Evolutionary conservation across 2,888 invertebrate species (phyloP), one percentile per base, ranked within the genome.

Genomic region (Mongoloraphidia duomilia): DNA sequence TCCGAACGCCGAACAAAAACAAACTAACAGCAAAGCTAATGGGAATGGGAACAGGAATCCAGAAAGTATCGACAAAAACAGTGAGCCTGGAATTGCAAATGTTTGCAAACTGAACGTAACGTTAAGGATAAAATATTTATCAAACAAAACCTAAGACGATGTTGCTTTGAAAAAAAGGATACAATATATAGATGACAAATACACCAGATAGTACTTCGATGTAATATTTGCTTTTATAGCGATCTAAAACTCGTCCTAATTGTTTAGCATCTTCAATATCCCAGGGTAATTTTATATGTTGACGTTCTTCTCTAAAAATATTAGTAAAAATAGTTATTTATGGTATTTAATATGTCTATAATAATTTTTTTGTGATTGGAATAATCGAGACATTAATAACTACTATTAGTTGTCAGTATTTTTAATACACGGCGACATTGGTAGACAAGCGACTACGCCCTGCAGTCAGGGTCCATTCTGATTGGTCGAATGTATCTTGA

Each of bases 81-180:
- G 82, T 12, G 97, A 97, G 55, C 98, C 98, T 53, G 98, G 98
- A 72, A 98, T 98, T 61, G 97, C 97, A 75, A 98, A 98, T 53
- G 97, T 93, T 79, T 98, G 98, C 63, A 98, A 77, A 69, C 93
- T 94, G 71, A 57, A 55, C 48, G 35, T 42, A 49, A 44, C 40
- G 60, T 68, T 61, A 65, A 70, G 68, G 66, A 64, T 60, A 56
- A 53, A 44, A 50, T 9, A 36, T 43, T 8, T 40, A 37, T 50
- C n/a, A 50, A 38, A 47, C 9, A 36, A 17, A 9, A 38, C 9
- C 2, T 8, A 38, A 2, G 13, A 36, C 8, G 26, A 14, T 44
- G 35, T 52, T 54, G 47, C 50, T 41, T 26, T 45, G 39, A 38
- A 55, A 55, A 65, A 82, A 87, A 88, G 88, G 89, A 89, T 93